Evolutionary conservation across 1,140 invertebrate species (phyloP), one percentile per base, ranked within the genome.

Genomic region (Tyrophagus putrescentiae): DNA sequence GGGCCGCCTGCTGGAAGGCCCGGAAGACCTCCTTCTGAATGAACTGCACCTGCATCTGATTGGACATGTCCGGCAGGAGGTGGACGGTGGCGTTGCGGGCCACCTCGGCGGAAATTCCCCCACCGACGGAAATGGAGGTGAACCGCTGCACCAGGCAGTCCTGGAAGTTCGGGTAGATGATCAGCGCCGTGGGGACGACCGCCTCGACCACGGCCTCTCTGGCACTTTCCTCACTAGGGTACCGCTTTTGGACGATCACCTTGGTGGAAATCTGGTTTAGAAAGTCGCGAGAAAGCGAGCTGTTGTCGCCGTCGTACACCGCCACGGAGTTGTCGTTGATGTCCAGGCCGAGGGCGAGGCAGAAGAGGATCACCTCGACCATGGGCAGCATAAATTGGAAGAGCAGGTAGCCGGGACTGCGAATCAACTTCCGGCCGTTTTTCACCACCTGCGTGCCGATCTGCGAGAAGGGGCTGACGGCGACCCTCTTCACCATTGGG

Each of bases 351-450:
- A 95, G 91, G 25, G 89, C 87, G 63, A 92, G 70, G 72, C 89
- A 95, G 76, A 96, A 95, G 4, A 94, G 77, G 56, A 91, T 84
- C 18, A 89, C 87, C 75, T 93, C 87, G 72, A 87, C 82, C 2
- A 90, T 84, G 32, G 90, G 90, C 65, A 94, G 73, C 6, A 84
- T 82, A 68, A 93, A 91, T 67, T 93, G 87, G 73, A 94, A 93
- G 36, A 72, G 52, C 16, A 74, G 57, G 82, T 67, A 93, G 89
- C 67, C 93, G 87, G 73, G 94, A 94, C 73, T 94, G 93, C 41
- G 54, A 72, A 73, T 53, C 16, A 74, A 57, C 54, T 72, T 21
- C 18, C 1, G 44, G 5, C 41, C 36, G 36, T 64, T 64, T n/a
- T 63, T 52, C 33, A 39, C 57, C 7, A 60, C 25, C 36, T 36